Conservation (phyloP, 2,113 vertebrate genomes). For the Misgurnus mizolepis region DNA sequence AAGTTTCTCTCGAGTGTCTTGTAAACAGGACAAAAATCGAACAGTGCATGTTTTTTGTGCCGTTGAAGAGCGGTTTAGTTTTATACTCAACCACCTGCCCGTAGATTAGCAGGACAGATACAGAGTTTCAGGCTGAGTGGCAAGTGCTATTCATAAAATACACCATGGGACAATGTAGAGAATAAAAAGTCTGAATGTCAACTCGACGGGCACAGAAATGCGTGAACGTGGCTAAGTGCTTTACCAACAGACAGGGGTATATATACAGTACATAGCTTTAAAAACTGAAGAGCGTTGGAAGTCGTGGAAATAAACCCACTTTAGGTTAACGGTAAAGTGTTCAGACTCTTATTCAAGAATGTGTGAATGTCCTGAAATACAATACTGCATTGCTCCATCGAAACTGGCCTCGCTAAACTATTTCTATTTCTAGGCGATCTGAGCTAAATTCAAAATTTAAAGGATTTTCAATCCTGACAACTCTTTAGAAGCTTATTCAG, state of each 20-base stretch:
- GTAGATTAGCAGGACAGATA: conserved; percentile 96
- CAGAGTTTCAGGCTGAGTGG: conserved; percentile 93
- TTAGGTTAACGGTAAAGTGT: conserved; percentile 17
- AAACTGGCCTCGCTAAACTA: conserved; percentile 28
- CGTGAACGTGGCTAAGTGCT: conserved; percentile 62
- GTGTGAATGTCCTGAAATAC: conserved; percentile 31
- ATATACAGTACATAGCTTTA: conserved; percentile 70
- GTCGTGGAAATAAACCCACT: neutral
- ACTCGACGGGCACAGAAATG: conserved; percentile 64
- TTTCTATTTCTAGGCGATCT: conserved; percentile 30
- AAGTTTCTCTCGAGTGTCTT: conserved; percentile 93
- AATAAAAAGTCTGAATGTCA: conserved; percentile 58
- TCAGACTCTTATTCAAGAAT: conserved; percentile 34
- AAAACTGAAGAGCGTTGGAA: conserved; percentile 28
- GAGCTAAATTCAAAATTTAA: conserved; percentile 13
- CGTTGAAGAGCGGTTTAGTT: conserved; percentile 87
- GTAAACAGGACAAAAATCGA: conserved; percentile 96
- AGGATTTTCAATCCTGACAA: conserved; percentile 40
- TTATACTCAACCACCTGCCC: conserved; percentile 99
- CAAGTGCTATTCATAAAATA: conserved; percentile 96
- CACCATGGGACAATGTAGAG: conserved; percentile 79
- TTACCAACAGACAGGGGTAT: conserved; percentile 77
- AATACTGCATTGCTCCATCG: conserved; percentile 23
- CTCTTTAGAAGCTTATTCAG: conserved; percentile 28
- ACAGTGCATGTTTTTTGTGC: conserved; percentile 97